These are phyloP conservation scores for Melanotaenia pygmaea DNA, from an alignment of 2,797 vertebrate species.

Conservation along the genomic window DNA sequence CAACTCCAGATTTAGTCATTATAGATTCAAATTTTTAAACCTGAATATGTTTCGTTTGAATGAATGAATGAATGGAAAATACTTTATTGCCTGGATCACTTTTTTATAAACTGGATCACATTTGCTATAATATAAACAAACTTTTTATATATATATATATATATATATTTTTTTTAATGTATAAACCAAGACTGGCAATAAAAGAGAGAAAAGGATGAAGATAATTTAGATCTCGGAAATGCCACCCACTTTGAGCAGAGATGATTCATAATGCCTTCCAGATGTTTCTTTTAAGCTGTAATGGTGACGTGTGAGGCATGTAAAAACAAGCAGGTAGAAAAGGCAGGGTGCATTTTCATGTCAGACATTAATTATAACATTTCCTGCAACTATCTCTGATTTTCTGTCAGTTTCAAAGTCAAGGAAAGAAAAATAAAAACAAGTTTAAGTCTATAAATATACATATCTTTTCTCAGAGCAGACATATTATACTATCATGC, in stretches of 20 bases:
- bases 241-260: slow-evolving; percentile 70
- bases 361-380: slow-evolving; percentile 9
- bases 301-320: slow-evolving; percentile 41
- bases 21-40: neutral
- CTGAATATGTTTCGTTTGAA: neutral
- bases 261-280: slow-evolving; percentile 71
- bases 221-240: slow-evolving; percentile 63
- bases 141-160: slow-evolving; percentile 4
- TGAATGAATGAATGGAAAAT: too few species aligned
- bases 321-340: slow-evolving; percentile 59
- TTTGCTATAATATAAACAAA: slow-evolving; percentile 34
- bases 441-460: neutral
- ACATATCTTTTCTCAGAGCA: neutral
- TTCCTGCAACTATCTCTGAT: slow-evolving; percentile 6
- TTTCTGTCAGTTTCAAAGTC: neutral
- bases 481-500: slow-evolving; percentile 47
- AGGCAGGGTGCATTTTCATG: neutral
- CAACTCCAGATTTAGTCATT: neutral
- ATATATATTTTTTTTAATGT: neutral
- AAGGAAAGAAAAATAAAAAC: neutral
- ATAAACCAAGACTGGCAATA: slow-evolving; percentile 32
- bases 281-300: slow-evolving; percentile 57
- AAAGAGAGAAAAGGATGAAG: slow-evolving; percentile 36
- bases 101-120: slow-evolving; percentile 20
- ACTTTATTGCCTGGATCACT: too few species aligned